A percentile compares a stretch with the other conserved stretches of the same genome.
phyloP scores from a whole-genome alignment of 2,797 vertebrate genomes.

The Poeciliopsis infans region DNA sequence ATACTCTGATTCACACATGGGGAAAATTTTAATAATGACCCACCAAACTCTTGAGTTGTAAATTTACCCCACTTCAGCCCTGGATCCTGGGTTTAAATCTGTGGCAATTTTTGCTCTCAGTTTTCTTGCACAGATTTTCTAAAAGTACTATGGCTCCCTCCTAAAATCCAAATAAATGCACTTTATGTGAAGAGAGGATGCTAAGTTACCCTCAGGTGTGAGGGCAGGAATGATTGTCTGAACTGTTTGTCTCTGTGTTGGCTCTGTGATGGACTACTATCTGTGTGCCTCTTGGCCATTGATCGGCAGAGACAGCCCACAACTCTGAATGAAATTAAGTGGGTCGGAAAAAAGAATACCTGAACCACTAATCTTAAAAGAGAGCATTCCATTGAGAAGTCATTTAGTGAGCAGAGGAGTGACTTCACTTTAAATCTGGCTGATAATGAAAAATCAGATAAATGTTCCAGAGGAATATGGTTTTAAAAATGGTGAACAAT shows the following conservation, averaged over 20 bases:
- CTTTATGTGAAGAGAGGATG: background rate
- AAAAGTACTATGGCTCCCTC: background rate
- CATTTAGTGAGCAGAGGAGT: background rate
- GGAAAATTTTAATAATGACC: background rate
- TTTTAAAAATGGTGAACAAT: background rate
- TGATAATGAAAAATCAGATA: background rate
- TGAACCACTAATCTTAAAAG: background rate
- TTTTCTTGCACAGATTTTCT: background rate
- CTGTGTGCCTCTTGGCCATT: background rate
- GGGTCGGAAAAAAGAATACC: background rate
- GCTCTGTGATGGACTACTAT: background rate
- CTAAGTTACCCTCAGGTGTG: background rate
- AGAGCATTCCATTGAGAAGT: background rate
- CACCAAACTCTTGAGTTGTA: background rate
- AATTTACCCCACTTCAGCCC: background rate
- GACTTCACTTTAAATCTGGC: background rate
- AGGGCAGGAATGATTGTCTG: background rate
- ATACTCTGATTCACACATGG: background rate
- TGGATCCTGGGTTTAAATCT: background rate
- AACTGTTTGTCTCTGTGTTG: slow-evolving; percentile 1
- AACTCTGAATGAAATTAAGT: slow-evolving; percentile 4
- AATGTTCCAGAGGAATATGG: background rate
- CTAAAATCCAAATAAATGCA: background rate
- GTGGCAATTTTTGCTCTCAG: background rate
- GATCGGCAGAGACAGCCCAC: background rate